phyloP scores from a whole-genome alignment of 2,888 invertebrate genomes.

The Ormia ochracea region DNA sequence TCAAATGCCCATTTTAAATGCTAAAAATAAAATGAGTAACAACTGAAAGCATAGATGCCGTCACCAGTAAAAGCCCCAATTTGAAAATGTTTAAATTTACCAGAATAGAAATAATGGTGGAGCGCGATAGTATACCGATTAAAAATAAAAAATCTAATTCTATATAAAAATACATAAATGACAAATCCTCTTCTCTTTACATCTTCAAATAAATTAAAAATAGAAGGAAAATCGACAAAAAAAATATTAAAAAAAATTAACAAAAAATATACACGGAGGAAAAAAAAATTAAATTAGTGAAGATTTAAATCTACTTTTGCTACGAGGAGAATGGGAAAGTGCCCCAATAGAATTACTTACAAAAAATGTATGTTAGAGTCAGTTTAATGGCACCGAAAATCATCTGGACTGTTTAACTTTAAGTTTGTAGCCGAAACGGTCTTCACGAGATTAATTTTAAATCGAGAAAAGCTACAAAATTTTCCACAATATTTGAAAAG shows the following conservation, averaged over 20 bases:
- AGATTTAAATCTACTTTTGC: slow-evolving; percentile 42
- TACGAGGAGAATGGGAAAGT: slow-evolving; percentile 1
- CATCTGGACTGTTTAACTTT: no score
- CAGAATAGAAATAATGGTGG: slow-evolving; percentile 3
- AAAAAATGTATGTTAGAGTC: no score
- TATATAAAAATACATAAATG: slow-evolving; percentile 52
- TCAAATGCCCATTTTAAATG: slow-evolving; percentile 40
- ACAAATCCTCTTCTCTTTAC: slow-evolving; percentile 50
- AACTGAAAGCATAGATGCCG: slow-evolving; percentile 54
- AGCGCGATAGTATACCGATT: slow-evolving; percentile 21
- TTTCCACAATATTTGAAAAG: no score
- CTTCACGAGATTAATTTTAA: no score
- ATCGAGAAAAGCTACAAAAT: no score
- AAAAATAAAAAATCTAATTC: slow-evolving; percentile 49
- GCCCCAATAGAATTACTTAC: neutral
- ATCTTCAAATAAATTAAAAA: slow-evolving; percentile 39
- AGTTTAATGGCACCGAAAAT: no score
- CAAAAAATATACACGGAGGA: slow-evolving; percentile 30
- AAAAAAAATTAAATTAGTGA: slow-evolving; percentile 47
- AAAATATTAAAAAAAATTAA: no score
- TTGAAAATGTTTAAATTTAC: slow-evolving; percentile 20
- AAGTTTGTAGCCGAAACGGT: no score
- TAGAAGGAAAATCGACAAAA: slow-evolving; percentile 21
- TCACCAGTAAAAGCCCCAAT: slow-evolving; percentile 50
- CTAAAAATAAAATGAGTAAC: slow-evolving; percentile 8